A percentile compares a stretch with the other conserved stretches of the same genome.
Evolutionary conservation across 2,888 invertebrate species (phyloP).

Genomic region (Synanthedon myopaeformis): DNA sequence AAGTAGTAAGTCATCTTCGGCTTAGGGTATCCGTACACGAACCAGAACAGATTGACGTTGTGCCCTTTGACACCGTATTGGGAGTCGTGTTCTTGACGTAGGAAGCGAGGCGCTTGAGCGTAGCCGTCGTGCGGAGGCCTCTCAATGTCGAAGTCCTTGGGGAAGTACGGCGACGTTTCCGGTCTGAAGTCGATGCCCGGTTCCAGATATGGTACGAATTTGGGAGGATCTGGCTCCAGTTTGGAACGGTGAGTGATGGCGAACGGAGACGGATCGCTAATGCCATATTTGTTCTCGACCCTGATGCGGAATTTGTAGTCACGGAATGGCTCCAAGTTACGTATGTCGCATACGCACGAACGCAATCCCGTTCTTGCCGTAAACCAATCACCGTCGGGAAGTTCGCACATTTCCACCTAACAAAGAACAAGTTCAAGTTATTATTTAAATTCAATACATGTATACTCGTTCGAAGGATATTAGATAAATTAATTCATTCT

Average conservation of each 20-base stretch:
- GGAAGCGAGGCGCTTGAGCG: constrained; percentile 87
- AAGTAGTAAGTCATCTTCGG: constrained; percentile 92
- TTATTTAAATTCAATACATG: too few species aligned
- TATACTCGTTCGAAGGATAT: too few species aligned
- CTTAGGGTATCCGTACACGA: constrained; percentile 96
- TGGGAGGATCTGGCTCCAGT: constrained; percentile 82
- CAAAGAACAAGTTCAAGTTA: not conserved
- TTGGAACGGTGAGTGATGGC: constrained; percentile 84
- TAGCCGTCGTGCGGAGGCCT: constrained; percentile 88
- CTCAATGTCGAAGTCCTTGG: constrained; percentile 92
- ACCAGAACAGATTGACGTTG: constrained; percentile 91
- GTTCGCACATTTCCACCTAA: constrained; percentile 88
- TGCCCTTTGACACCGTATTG: constrained; percentile 95
- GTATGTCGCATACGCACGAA: constrained; percentile 89
- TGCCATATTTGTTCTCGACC: constrained; percentile 96
- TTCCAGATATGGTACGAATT: constrained; percentile 82
- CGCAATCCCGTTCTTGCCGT: constrained; percentile 87
- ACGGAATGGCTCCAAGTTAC: constrained; percentile 89
- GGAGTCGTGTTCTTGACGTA: constrained; percentile 86
- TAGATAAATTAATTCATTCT: too few species aligned
- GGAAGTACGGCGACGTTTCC: constrained; percentile 88
- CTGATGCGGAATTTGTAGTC: constrained; percentile 96
- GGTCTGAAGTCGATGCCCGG: constrained; percentile 87
- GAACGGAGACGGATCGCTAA: constrained; percentile 95
- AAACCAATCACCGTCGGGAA: constrained; percentile 94